Evolutionary conservation across 2,113 vertebrate genomes (phyloP).

Genomic region (Trinectes maculatus): DNA sequence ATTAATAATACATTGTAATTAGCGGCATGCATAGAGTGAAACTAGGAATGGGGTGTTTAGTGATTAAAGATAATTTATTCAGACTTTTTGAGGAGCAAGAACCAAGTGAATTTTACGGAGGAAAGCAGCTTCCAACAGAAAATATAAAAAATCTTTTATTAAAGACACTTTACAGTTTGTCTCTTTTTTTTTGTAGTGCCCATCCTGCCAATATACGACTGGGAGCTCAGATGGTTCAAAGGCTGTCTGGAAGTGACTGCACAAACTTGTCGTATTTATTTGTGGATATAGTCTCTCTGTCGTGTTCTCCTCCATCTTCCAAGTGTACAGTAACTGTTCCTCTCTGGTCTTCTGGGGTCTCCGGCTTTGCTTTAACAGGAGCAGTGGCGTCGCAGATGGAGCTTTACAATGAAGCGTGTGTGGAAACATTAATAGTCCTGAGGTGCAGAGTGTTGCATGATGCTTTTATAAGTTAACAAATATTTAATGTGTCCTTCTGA

Average conservation of each 20-base stretch:
- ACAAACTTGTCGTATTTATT: slow-evolving; percentile 42
- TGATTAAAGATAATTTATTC: slow-evolving; percentile 69
- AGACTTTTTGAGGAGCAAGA: slow-evolving; percentile 32
- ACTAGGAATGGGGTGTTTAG: slow-evolving; percentile 36
- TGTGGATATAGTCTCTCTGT: slow-evolving; percentile 30
- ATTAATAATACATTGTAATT: slow-evolving; percentile 60
- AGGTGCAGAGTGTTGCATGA: slow-evolving; percentile 63
- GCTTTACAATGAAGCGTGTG: slow-evolving; percentile 54
- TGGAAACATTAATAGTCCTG: slow-evolving; percentile 58
- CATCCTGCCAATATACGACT: slow-evolving; percentile 11
- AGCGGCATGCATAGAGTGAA: slow-evolving; percentile 39
- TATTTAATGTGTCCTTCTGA: slow-evolving; percentile 72
- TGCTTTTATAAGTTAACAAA: slow-evolving; percentile 76
- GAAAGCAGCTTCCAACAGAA: no score
- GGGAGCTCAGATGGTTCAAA: slow-evolving; percentile 31
- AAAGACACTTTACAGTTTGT: background rate
- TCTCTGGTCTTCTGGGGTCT: slow-evolving; percentile 41
- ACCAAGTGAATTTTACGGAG: no score
- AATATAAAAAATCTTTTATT: slow-evolving; percentile 8
- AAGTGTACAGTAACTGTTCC: slow-evolving; percentile 32
- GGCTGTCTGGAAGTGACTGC: slow-evolving; percentile 31
- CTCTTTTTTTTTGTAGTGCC: slow-evolving; percentile 1
- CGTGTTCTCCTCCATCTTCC: slow-evolving; percentile 30
- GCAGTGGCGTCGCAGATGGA: slow-evolving; percentile 45
- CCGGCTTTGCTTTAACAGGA: slow-evolving; percentile 41